These are phyloP conservation scores for Trichomycterus rosablanca DNA, from an alignment of 2,113 vertebrate genomes.

Conservation along the genomic window DNA sequence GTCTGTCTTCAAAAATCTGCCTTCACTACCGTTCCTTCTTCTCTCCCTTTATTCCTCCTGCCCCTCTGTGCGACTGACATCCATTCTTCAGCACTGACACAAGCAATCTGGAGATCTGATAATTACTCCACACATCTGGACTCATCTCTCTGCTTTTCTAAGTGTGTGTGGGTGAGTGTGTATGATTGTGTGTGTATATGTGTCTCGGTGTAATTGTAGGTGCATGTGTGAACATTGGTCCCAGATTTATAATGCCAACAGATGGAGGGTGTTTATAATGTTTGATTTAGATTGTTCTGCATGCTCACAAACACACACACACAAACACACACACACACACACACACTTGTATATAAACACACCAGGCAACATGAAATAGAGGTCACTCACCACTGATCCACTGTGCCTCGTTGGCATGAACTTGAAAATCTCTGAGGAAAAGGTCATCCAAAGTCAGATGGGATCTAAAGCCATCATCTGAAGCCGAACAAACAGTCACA, in stretches of 20 bases:
- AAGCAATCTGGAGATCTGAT: constrained; percentile 35
- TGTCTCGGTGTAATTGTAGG: background rate
- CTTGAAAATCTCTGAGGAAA: constrained; percentile 75
- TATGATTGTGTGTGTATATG: constrained; percentile 3
- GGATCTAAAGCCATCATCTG: constrained; percentile 78
- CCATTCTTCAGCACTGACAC: constrained; percentile 36
- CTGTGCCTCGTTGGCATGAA: constrained; percentile 81
- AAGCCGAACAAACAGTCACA: constrained; percentile 33
- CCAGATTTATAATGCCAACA: constrained; percentile 19
- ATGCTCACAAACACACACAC: no score
- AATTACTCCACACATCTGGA: constrained; percentile 38
- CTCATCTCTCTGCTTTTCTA: constrained; percentile 18
- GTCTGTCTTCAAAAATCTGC: constrained; percentile 9
- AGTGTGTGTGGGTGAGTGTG: constrained; percentile 3
- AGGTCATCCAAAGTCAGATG: constrained; percentile 85
- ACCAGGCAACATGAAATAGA: constrained; percentile 14
- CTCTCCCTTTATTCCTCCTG: constrained; percentile 4
- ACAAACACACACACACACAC: constrained; percentile 14
- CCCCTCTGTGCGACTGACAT: constrained; percentile 24
- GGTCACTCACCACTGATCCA: constrained; percentile 84
- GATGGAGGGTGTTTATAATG: constrained; percentile 35
- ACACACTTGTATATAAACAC: constrained; percentile 7
- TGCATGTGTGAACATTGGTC: constrained; percentile 11
- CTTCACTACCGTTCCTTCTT: background rate
- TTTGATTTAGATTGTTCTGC: constrained; percentile 15